Evolutionary conservation across 2,113 vertebrate genomes (phyloP), one percentile per base, ranked within the genome.

Genomic region (Salvator merianae): DNA sequence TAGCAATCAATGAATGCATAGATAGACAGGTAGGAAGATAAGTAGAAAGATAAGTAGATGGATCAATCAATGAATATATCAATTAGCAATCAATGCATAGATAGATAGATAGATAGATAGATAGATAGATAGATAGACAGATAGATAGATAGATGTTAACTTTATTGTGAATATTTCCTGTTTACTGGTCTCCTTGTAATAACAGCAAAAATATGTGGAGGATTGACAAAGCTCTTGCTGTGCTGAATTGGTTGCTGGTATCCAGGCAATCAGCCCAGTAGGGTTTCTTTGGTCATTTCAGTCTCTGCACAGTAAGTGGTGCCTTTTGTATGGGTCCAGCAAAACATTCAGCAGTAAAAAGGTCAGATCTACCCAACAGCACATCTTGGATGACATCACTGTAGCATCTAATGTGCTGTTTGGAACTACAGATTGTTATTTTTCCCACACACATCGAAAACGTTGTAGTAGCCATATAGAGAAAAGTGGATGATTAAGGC

Each of bases 321-420:
- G 12, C 7, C 75, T 84, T 84, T 84, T 62, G 66, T 71, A 20
- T 0, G 13, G 50, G 76, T 66, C 55, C 66, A 1, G 2, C 38
- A 66, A 88, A 89, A 84, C 88, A 86, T 80, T 84, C 63, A 36
- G 62, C 36, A 13, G 16, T 72, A 26, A 88, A 85, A 30, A 70
- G 53, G 53, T 81, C 70, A 43, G 0, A 0, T 36, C 85, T 4
- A 62, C 36, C 40, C 30, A 50, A 81, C 79, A 50, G 30, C 32
- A 82, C 87, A 78, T 10, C 47, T 78, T 1, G 1, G 81, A 93
- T n/a, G 72, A 38, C 69, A 84, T 71, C 74, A 62, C 24, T 6
- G 20, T 18, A 8, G 36, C 70, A 50, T 16, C 69, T 59, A 13
- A 1, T 47, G 62, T 89, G 36, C 38, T 78, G 40, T 73, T 50